These are phyloP conservation scores for Parus major DNA, from an alignment of 2,113 vertebrate genomes.

Conservation along the genomic window DNA sequence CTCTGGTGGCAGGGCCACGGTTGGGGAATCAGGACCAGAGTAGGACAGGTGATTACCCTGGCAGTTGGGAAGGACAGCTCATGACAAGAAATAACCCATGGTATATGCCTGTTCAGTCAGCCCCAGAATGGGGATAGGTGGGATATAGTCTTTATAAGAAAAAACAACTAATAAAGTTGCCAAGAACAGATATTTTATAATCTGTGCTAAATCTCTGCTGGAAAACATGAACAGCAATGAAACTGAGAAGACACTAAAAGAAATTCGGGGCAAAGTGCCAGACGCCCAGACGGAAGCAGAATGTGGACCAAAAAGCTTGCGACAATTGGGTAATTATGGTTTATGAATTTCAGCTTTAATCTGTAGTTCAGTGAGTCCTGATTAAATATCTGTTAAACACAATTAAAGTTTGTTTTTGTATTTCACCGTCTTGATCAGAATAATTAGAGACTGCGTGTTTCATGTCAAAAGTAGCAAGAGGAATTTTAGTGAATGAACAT, in stretches of 20 bases:
- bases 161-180: slow-evolving; percentile 78
- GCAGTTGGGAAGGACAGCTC: not conserved
- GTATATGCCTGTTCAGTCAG: slow-evolving; percentile 29
- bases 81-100: slow-evolving; percentile 29
- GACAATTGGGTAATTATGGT: slow-evolving; percentile 89
- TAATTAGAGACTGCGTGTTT: slow-evolving; percentile 88
- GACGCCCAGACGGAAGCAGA: slow-evolving; percentile 85
- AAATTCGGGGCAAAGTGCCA: slow-evolving; percentile 86
- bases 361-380: slow-evolving; percentile 89
- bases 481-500: slow-evolving; percentile 87
- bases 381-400: slow-evolving; percentile 91
- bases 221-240: slow-evolving; percentile 85
- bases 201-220: slow-evolving; percentile 85
- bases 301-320: slow-evolving; percentile 87
- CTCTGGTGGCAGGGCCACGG: not conserved
- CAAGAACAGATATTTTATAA: slow-evolving; percentile 85
- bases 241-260: slow-evolving; percentile 86
- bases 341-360: slow-evolving; percentile 91
- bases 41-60: not conserved
- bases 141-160: slow-evolving; percentile 66
- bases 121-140: slow-evolving; percentile 40
- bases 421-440: slow-evolving; percentile 89
- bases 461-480: slow-evolving; percentile 87
- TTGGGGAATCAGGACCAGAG: not conserved
- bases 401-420: slow-evolving; percentile 91